phyloP scores from a whole-genome alignment of 2,113 vertebrate species.

The Ceyx melanurus region DNA sequence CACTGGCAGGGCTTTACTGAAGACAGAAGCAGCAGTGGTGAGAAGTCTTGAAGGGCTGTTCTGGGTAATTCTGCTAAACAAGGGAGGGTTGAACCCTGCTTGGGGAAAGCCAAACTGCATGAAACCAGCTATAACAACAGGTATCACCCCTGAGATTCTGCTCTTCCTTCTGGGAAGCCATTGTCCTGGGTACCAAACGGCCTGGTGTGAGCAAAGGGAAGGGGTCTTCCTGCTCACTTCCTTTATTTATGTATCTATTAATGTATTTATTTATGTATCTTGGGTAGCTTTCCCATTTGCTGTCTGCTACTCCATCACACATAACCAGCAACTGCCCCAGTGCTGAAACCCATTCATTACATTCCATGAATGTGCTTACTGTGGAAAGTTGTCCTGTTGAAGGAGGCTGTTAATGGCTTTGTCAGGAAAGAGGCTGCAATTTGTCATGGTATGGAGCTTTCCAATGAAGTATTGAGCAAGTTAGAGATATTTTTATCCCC shows the following conservation, averaged over 20 bases:
- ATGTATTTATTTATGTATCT: no score
- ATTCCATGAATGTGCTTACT: neutral
- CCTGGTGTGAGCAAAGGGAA: neutral
- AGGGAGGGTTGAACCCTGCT: neutral
- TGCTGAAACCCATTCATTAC: neutral
- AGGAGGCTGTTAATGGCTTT: neutral
- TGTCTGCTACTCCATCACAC: neutral
- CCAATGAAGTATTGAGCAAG: neutral
- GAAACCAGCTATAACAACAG: neutral
- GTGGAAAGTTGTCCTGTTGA: neutral
- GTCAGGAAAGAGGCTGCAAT: neutral
- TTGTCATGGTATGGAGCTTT: neutral
- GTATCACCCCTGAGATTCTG: neutral
- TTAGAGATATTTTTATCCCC: neutral
- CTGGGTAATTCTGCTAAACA: constrained; percentile 8
- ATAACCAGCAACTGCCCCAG: neutral
- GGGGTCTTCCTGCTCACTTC: neutral
- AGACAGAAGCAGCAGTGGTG: neutral
- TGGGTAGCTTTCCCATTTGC: neutral
- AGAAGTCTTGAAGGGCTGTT: neutral
- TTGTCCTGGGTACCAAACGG: neutral
- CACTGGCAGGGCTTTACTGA: neutral
- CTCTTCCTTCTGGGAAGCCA: neutral
- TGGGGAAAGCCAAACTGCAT: neutral
- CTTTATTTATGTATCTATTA: no score